These are phyloP conservation scores for Sinelater perroti DNA, from an alignment of 2,888 invertebrate species.

Conservation along the genomic window DNA sequence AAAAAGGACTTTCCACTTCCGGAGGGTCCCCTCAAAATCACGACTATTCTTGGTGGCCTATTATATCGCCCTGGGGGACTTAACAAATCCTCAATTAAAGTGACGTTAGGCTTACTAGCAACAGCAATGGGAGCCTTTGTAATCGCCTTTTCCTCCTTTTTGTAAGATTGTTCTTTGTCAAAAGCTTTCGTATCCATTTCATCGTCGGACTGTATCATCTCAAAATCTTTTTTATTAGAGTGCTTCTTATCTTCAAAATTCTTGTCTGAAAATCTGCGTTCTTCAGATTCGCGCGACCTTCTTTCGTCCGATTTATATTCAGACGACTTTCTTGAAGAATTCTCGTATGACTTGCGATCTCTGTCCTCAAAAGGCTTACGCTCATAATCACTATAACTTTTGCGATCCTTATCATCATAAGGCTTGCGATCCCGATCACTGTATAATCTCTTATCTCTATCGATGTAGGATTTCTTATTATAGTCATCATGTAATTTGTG, in stretches of 20 bases:
- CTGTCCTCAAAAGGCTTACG: constrained; percentile 33
- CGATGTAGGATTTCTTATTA: constrained; percentile 2
- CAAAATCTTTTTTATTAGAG: constrained; percentile 7
- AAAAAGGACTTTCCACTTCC: constrained; percentile 95
- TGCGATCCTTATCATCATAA: constrained; percentile 43
- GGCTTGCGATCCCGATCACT: constrained; percentile 45
- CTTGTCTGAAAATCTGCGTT: constrained; percentile 8
- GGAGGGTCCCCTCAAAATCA: constrained; percentile 91
- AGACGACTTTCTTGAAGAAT: constrained; percentile 24
- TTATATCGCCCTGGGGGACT: constrained; percentile 80
- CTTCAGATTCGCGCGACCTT: constrained; percentile 10
- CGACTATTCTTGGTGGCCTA: constrained; percentile 82
- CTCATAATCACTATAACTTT: constrained; percentile 34
- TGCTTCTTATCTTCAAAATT: neutral
- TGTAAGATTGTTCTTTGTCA: neutral
- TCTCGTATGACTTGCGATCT: constrained; percentile 50
- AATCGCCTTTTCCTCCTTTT: neutral
- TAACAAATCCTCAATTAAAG: constrained; percentile 85
- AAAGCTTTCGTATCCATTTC: neutral
- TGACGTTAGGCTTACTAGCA: constrained; percentile 50
- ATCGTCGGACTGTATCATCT: neutral
- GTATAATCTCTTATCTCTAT: constrained; percentile 40
- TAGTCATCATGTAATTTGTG: constrained; percentile 10
- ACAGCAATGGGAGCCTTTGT: too few relatives aligned
- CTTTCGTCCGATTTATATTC: constrained; percentile 25